phyloP scores from a whole-genome alignment of 2,888 invertebrate species.

The Platycheirus rosarum region DNA sequence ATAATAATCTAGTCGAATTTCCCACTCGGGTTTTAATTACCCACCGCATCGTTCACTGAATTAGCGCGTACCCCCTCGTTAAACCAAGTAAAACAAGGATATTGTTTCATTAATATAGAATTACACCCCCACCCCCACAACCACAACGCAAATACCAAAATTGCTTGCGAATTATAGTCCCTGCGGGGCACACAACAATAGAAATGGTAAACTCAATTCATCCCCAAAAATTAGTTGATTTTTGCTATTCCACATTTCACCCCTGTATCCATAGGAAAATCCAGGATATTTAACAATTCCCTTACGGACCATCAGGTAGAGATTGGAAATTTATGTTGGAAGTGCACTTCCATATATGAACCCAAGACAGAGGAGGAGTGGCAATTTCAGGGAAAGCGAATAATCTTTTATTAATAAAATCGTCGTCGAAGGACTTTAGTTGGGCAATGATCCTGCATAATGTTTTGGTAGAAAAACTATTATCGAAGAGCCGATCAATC shows the following conservation, averaged over 20 bases:
- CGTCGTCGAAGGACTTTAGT: slow-evolving; percentile 25
- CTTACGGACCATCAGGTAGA: slow-evolving; percentile 44
- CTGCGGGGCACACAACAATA: not conserved
- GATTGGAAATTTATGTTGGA: slow-evolving; percentile 41
- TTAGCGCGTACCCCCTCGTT: slow-evolving; percentile 43
- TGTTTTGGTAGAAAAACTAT: not conserved
- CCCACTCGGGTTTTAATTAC: slow-evolving; percentile 37
- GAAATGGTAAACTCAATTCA: no score
- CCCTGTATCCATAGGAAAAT: slow-evolving; percentile 37
- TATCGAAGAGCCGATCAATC: slow-evolving; percentile 37
- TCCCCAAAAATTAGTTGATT: slow-evolving; percentile 14
- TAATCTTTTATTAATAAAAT: slow-evolving; percentile 16
- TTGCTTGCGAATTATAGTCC: not conserved
- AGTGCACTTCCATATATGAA: not conserved
- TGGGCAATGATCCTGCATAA: slow-evolving; percentile 14
- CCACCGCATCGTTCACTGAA: slow-evolving; percentile 36
- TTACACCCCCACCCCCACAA: slow-evolving; percentile 23
- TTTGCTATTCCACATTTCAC: slow-evolving; percentile 1
- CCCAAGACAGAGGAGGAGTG: not conserved
- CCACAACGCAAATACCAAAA: slow-evolving; percentile 40
- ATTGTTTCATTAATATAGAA: slow-evolving; percentile 66
- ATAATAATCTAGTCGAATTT: slow-evolving; percentile 1
- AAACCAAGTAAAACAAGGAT: slow-evolving; percentile 41
- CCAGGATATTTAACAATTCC: slow-evolving; percentile 47
- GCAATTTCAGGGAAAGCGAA: not conserved